Percentiles rank a stretch among this genome's conserved stretches.
phyloP scores from a whole-genome alignment of 2,113 vertebrate species.

The Helogale parvula region DNA sequence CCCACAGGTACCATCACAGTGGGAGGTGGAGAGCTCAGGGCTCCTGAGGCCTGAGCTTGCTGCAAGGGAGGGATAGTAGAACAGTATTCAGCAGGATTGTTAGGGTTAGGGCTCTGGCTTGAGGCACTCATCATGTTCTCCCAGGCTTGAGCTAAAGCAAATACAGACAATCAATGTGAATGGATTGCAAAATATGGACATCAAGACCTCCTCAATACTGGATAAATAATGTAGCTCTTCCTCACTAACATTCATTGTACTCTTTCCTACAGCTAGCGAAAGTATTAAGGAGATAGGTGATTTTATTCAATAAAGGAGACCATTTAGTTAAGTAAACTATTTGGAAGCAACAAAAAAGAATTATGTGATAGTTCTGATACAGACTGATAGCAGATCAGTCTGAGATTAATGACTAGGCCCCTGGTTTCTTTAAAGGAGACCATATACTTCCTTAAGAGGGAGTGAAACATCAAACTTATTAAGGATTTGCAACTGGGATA shows the following conservation, averaged over 20 bases:
- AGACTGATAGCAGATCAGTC: not conserved
- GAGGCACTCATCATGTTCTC: constrained; percentile 91
- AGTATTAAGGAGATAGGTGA: constrained; percentile 44
- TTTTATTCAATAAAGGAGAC: constrained; percentile 57
- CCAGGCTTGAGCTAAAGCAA: constrained; percentile 92
- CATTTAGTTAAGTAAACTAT: constrained; percentile 54
- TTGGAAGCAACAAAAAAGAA: constrained; percentile 55
- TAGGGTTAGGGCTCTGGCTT: constrained; percentile 97
- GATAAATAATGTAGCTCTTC: constrained; percentile 73
- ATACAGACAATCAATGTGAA: constrained; percentile 85
- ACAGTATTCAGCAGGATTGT: constrained; percentile 99
- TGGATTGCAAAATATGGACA: constrained; percentile 74
- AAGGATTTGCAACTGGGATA: constrained; percentile 23
- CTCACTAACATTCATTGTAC: constrained; percentile 60
- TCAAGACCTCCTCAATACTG: constrained; percentile 79
- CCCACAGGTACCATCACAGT: constrained; percentile 99
- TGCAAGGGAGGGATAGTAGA: constrained; percentile 98
- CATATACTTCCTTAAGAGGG: constrained; percentile 34
- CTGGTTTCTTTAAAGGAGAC: constrained; percentile 51
- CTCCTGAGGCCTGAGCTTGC: constrained; percentile 98
- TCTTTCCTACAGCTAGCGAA: constrained; percentile 60
- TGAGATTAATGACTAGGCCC: constrained; percentile 36
- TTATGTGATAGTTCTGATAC: constrained; percentile 35
- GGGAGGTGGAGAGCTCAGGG: constrained; percentile 96
- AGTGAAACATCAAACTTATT: constrained; percentile 1